A percentile compares a stretch with the other conserved stretches of the same genome.
Evolutionary conservation across 2,797 vertebrate species (phyloP).

Genomic region (Sebastes hopkinsi): DNA sequence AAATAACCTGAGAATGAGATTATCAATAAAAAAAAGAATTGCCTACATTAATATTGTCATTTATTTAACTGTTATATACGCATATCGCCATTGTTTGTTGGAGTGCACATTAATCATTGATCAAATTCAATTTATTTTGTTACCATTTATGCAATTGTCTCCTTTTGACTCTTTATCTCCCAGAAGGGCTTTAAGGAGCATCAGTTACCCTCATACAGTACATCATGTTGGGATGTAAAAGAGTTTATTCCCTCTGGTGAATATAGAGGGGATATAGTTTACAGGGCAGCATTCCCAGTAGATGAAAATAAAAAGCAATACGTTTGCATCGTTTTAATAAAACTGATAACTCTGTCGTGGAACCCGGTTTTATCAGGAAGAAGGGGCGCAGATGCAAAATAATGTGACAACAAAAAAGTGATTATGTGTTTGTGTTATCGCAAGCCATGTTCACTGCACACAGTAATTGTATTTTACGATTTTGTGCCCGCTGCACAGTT

Average conservation of each 20-base stretch:
- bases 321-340: slow-evolving; percentile 67
- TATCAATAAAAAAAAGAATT: background rate
- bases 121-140: background rate
- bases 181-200: background rate
- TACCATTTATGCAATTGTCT: background rate
- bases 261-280: slow-evolving; percentile 19
- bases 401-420: slow-evolving; percentile 57
- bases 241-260: slow-evolving; percentile 31
- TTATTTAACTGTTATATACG: background rate
- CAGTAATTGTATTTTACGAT: slow-evolving; percentile 63
- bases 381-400: slow-evolving; percentile 46
- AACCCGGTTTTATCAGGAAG: slow-evolving; percentile 34
- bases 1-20: slow-evolving; percentile 21
- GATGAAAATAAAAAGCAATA: slow-evolving; percentile 43
- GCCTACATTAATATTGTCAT: background rate
- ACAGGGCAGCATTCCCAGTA: slow-evolving; percentile 17
- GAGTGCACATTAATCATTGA: background rate
- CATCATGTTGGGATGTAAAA: slow-evolving; percentile 26
- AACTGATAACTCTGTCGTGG: slow-evolving; percentile 51
- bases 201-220: slow-evolving; percentile 32
- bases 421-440: slow-evolving; percentile 64
- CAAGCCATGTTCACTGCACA: slow-evolving; percentile 65
- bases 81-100: background rate
- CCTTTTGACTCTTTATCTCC: background rate
- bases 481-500: slow-evolving; percentile 36